Conservation (phyloP, 2,888 invertebrate species). For the Pseudoips prasinana region DNA sequence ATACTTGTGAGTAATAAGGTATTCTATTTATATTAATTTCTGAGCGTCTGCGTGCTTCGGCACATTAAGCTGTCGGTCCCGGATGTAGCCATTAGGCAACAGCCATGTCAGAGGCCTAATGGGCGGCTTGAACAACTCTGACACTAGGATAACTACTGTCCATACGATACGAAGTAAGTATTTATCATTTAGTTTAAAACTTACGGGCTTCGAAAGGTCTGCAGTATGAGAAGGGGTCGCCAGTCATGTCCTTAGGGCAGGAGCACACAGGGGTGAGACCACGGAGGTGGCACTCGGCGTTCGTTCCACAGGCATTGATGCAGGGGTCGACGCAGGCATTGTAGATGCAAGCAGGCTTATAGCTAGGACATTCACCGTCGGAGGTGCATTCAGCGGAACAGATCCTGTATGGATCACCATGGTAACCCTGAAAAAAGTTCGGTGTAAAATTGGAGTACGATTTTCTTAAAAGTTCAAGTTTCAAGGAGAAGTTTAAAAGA, state of each 20-base stretch:
- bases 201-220: constrained; percentile 90
- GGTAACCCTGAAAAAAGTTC: constrained; percentile 84
- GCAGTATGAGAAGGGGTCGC: constrained; percentile 91
- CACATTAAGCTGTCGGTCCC: too few relatives aligned
- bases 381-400: constrained; percentile 91
- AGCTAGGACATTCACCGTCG: constrained; percentile 89
- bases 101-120: too few relatives aligned
- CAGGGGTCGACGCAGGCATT: constrained; percentile 93
- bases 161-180: too few relatives aligned
- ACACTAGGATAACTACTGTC: too few relatives aligned
- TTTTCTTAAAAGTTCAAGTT: too few relatives aligned
- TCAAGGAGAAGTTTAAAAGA: too few relatives aligned
- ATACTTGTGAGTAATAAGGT: too few relatives aligned
- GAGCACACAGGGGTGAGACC: constrained; percentile 92
- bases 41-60: too few relatives aligned
- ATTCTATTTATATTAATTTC: too few relatives aligned
- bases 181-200: constrained; percentile 26
- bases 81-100: too few relatives aligned
- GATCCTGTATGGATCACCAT: constrained; percentile 88
- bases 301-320: constrained; percentile 89
- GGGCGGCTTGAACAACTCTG: too few relatives aligned
- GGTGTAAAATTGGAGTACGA: too few relatives aligned
- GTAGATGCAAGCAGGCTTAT: constrained; percentile 90
- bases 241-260: constrained; percentile 93
- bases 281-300: constrained; percentile 90